Evolutionary conservation across 1,140 invertebrate genomes (phyloP), one percentile per base, ranked within the genome.

Genomic region (Brachionus angularis): DNA sequence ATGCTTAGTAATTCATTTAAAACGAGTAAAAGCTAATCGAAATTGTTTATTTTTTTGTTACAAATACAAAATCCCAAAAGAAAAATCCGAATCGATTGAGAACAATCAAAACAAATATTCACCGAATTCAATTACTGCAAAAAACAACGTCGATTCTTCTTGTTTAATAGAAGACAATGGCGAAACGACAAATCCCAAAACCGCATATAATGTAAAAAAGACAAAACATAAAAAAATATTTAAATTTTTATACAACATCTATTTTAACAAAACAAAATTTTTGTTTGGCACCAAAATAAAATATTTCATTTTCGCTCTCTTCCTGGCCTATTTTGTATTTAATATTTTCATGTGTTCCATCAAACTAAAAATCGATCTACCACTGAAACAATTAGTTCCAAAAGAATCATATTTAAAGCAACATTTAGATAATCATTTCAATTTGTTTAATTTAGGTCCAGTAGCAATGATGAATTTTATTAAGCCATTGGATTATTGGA

Each of bases 1-100:
- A 47, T 67, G 62, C 36, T n/a, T 67, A 23, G 62, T 67, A 21
- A 31, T 67, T 29, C 36, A 67, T 50, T 67, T 67, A 8, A 29
- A 42, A 3, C 31, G 42, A 27, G 62, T 50, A 7, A 50, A 46
- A 47, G 39, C 33, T 31, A 47, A 33, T 21, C 47, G 62, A 27
- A 47, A 47, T 47, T 67, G 62, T 29, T 18, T 34, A 7, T 25
- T 46, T 12, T 67, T 50, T 47, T 67, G 42, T 46, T 31, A 67
- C 12, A 47, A 67, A 25, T 7, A 47, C 10, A 10, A 50, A n/a
- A n/a, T n/a, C n/a, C 16, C 12, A 47, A 46, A 47, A 25, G 8
- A 34, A 39, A 1, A 58, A 58, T 39, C 4, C 27, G 14, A 42
- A 31, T 12, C 16, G 36, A 31, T 4, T 47, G 8, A 16, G 29